A percentile compares a stretch with the other conserved stretches of the same genome.
These are phyloP conservation scores for Echeneis naucrates DNA, from an alignment of 2,797 vertebrate species.

Conservation along the genomic window DNA sequence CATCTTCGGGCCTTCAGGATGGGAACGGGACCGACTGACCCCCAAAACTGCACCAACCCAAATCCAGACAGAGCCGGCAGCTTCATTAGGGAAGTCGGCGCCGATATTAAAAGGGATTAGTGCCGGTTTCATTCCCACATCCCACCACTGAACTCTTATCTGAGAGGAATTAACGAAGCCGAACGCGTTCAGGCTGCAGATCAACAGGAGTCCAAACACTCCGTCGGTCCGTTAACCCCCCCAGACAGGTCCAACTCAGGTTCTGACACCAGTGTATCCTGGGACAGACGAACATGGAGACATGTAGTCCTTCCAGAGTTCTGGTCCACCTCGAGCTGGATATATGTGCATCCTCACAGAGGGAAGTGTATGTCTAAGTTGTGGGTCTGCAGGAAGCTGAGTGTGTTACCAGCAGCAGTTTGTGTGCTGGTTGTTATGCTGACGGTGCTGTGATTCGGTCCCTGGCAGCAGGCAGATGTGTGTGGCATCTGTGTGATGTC, in stretches of 20 bases:
- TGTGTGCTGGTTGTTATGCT: no score
- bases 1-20: no score
- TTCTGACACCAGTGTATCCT: no score
- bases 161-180: background rate
- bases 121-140: conserved; percentile 55
- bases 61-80: background rate
- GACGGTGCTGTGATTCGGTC: conserved; percentile 68
- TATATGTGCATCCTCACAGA: no score
- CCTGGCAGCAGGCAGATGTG: conserved; percentile 82
- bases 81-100: conserved; percentile 41
- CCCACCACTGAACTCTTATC: conserved; percentile 16
- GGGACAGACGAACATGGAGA: no score
- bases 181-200: no score
- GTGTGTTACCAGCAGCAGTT: background rate
- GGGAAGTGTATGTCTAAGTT: background rate
- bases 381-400: background rate
- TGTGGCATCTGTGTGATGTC: conserved; percentile 87
- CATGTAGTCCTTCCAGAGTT: no score
- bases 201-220: no score
- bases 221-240: background rate
- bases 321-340: no score
- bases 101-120: conserved; percentile 57
- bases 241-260: no score
- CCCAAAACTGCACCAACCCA: background rate
- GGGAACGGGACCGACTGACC: background rate